phyloP scores from a whole-genome alignment of 2,113 vertebrate species.

The Labrus mixtus region DNA sequence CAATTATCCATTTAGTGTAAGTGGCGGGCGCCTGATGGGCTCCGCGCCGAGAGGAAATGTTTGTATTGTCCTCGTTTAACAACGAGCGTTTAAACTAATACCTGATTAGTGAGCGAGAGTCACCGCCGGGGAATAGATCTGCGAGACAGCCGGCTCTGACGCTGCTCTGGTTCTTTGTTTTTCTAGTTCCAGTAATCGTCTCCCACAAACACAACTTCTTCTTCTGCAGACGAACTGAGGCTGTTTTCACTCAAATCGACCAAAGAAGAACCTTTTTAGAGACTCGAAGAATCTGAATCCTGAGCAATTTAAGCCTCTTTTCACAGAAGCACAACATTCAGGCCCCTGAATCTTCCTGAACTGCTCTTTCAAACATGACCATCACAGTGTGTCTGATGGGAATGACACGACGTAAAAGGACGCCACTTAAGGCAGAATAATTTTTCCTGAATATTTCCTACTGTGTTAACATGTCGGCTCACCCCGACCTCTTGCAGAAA shows the following conservation, averaged over 20 bases:
- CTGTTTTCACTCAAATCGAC: not conserved
- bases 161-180: conserved; percentile 34
- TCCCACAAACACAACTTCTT: conserved; percentile 16
- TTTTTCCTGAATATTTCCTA: no score
- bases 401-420: no score
- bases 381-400: no score
- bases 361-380: no score
- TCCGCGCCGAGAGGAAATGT: conserved; percentile 79
- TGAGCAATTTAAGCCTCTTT: no score
- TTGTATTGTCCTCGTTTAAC: conserved; percentile 70
- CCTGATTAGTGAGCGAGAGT: conserved; percentile 64
- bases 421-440: no score
- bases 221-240: conserved; percentile 7
- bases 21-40: conserved; percentile 78
- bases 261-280: no score
- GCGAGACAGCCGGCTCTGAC: conserved; percentile 5
- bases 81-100: conserved; percentile 72
- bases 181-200: conserved; percentile 32
- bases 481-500: no score
- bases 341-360: no score
- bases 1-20: conserved; percentile 84
- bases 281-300: no score
- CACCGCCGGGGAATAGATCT: not conserved
- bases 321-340: no score
- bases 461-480: no score